phyloP scores from a whole-genome alignment of 2,113 vertebrate genomes.

The Colius striatus region DNA sequence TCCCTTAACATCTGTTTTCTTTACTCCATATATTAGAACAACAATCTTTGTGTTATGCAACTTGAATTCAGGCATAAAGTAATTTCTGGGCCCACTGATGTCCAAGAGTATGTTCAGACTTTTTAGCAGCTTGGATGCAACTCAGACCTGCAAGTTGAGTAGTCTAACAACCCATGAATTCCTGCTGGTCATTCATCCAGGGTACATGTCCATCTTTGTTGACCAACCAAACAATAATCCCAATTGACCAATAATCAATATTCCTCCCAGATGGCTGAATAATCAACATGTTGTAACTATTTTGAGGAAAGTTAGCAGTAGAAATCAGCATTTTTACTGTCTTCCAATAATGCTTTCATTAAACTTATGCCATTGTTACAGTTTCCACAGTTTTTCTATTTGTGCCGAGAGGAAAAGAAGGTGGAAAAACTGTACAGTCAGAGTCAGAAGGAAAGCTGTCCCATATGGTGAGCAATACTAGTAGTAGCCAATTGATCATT shows the following conservation, averaged over 20 bases:
- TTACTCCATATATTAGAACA: not conserved
- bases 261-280: not conserved
- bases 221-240: not conserved
- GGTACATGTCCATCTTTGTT: rapidly evolving
- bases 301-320: not conserved
- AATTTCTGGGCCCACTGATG: not conserved
- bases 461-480: not conserved
- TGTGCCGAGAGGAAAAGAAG: not conserved
- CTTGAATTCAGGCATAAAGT: not conserved
- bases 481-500: not conserved
- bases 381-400: not conserved
- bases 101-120: not conserved
- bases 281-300: not conserved
- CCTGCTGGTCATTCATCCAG: not conserved
- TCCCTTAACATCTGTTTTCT: conserved; percentile 14
- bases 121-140: not conserved
- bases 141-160: not conserved
- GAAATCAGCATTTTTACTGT: not conserved
- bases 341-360: not conserved
- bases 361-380: not conserved
- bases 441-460: not conserved
- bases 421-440: not conserved
- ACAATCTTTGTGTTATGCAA: not conserved
- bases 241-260: not conserved
- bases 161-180: not conserved